A percentile compares a stretch with the other conserved stretches of the same genome.
phyloP scores from a whole-genome alignment of 2,113 vertebrate species.

The Limnothrissa miodon region DNA sequence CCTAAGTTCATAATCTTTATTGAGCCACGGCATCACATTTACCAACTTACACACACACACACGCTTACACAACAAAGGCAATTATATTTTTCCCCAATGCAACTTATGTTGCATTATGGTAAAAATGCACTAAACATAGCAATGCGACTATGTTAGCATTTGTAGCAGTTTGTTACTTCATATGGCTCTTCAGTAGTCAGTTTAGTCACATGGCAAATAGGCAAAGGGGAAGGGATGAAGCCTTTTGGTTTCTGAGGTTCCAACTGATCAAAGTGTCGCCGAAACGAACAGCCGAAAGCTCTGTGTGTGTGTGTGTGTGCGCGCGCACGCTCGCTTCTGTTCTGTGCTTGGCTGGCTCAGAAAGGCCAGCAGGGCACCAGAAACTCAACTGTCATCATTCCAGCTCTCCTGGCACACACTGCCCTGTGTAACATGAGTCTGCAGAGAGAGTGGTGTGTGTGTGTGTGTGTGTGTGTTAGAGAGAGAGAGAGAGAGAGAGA shows the following conservation, averaged over 20 bases:
- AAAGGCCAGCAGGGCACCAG: background rate
- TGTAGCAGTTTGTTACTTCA: too few species aligned
- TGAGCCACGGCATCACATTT: background rate
- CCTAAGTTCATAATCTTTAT: background rate
- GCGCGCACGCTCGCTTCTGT: too few species aligned
- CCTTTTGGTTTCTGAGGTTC: background rate
- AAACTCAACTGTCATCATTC: constrained; percentile 10
- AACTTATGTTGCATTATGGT: background rate
- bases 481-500: constrained; percentile 24
- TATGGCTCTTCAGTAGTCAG: too few species aligned
- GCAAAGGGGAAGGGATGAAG: background rate
- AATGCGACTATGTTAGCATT: background rate
- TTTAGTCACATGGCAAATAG: background rate
- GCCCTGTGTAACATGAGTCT: background rate
- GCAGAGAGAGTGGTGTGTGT: background rate
- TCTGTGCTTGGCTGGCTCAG: background rate
- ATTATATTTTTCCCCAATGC: too few species aligned
- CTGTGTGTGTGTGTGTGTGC: too few species aligned
- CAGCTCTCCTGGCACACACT: background rate
- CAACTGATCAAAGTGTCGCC: background rate
- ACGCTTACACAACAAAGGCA: too few species aligned
- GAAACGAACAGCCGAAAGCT: too few species aligned
- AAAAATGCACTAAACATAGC: background rate
- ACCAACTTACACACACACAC: background rate
- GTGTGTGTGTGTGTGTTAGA: background rate